Percentiles rank a stretch among this genome's conserved stretches.
Conservation (phyloP, 2,113 vertebrate genomes). For the Prietella phreatophila region DNA sequence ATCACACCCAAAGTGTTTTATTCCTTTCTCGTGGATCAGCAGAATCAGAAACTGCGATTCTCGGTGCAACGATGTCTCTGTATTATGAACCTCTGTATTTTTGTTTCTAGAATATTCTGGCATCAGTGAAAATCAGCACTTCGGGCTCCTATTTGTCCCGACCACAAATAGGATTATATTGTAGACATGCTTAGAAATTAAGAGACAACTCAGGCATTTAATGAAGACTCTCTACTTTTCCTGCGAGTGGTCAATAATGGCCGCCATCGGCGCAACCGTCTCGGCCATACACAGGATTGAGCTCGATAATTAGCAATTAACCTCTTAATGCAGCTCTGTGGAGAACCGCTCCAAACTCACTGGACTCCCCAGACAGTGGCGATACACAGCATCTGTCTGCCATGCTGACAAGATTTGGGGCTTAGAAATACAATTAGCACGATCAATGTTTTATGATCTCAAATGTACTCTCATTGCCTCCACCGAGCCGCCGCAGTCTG, state of each 20-base stretch:
- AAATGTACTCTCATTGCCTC: conserved; percentile 28
- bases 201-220: conserved; percentile 42
- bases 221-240: conserved; percentile 51
- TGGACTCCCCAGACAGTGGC: background rate
- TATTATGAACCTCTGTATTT: background rate
- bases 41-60: background rate
- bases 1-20: background rate
- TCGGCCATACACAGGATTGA: conserved; percentile 32
- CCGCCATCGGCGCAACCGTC: conserved; percentile 34
- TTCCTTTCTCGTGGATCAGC: background rate
- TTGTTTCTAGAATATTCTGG: background rate
- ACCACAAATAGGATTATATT: background rate
- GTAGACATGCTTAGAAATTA: background rate
- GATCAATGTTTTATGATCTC: conserved; percentile 43
- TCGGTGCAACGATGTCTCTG: background rate
- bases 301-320: conserved; percentile 55
- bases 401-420: conserved; percentile 8
- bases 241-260: conserved; percentile 34
- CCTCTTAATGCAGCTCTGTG: conserved; percentile 28
- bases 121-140: background rate
- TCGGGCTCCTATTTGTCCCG: background rate
- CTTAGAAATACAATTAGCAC: conserved; percentile 38
- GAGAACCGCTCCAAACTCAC: background rate
- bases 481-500: background rate
- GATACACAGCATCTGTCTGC: conserved; percentile 10